Percentiles rank a stretch among this genome's conserved stretches.
Evolutionary conservation across 2,888 invertebrate species (phyloP).

Genomic region (Desoria tigrina): DNA sequence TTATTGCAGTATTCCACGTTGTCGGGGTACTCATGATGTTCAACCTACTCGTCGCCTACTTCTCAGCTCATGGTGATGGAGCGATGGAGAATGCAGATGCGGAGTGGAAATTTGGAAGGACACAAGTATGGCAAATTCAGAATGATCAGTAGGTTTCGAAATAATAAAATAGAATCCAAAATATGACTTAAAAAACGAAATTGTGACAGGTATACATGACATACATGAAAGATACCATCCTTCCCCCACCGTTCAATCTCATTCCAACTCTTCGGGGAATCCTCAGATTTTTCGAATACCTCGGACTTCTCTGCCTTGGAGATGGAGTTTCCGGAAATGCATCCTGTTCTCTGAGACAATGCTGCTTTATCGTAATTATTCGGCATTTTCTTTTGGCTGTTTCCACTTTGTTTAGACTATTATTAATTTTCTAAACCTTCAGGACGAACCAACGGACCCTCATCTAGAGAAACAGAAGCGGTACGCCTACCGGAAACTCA

Average conservation of each 20-base stretch:
- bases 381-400: not conserved
- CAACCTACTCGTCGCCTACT: conserved; percentile 24
- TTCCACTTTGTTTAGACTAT: too few species aligned
- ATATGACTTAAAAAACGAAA: not conserved
- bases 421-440: too few species aligned
- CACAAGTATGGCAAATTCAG: conserved; percentile 16
- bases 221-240: conserved; percentile 69
- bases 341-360: conserved; percentile 60
- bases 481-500: conserved; percentile 14
- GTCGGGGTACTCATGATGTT: conserved; percentile 20
- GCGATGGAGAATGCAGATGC: conserved; percentile 8
- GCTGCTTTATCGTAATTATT: conserved; percentile 58
- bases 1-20: not conserved
- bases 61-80: conserved; percentile 1
- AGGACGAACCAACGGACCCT: too few species aligned
- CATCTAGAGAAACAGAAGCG: too few species aligned
- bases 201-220: conserved; percentile 65
- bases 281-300: conserved; percentile 29
- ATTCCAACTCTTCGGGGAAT: conserved; percentile 62
- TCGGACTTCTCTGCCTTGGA: not conserved
- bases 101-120: conserved; percentile 27
- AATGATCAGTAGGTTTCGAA: too few species aligned
- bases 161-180: too few species aligned
- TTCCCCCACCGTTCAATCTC: conserved; percentile 73
- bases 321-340: conserved; percentile 54